phyloP scores from a whole-genome alignment of 1,140 invertebrate species.

The Ceratina japonica region DNA sequence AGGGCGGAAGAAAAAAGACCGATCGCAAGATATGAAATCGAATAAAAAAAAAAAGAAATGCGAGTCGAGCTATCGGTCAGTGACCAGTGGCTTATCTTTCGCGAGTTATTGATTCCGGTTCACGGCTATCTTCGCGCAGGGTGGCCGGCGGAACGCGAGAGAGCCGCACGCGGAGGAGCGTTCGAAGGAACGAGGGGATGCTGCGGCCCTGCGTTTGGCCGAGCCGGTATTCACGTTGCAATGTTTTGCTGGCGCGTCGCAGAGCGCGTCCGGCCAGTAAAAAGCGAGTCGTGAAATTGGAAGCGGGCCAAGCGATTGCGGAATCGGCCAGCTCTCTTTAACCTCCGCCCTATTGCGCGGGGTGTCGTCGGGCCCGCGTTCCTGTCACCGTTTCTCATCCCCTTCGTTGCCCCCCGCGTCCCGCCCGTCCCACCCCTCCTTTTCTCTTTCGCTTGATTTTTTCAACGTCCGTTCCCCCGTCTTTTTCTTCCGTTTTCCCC shows the following conservation, averaged over 20 bases:
- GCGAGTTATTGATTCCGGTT: constrained; percentile 25
- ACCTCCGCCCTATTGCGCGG: constrained; percentile 25
- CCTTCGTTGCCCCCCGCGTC: background rate
- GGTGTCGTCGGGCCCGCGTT: background rate
- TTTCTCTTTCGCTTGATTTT: background rate
- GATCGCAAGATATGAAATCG: too few species aligned
- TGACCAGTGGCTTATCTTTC: background rate
- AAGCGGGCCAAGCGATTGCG: constrained; percentile 72
- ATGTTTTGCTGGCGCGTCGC: constrained; percentile 71
- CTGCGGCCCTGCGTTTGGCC: background rate
- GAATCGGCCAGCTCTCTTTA: constrained; percentile 64
- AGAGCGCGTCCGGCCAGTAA: constrained; percentile 66
- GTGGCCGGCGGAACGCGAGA: constrained; percentile 8
- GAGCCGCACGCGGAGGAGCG: background rate
- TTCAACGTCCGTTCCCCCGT: background rate
- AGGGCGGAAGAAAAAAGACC: too few species aligned
- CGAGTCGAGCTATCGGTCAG: too few species aligned
- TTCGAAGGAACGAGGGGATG: background rate
- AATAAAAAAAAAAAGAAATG: too few species aligned
- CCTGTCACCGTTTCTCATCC: constrained; percentile 14
- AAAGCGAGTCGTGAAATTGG: constrained; percentile 71
- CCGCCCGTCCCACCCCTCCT: background rate
- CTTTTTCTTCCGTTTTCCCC: background rate
- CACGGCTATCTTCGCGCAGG: constrained; percentile 17
- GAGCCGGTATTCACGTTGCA: constrained; percentile 46